Conservation (phyloP, 2,888 invertebrate genomes). For the Lithophane socia region DNA sequence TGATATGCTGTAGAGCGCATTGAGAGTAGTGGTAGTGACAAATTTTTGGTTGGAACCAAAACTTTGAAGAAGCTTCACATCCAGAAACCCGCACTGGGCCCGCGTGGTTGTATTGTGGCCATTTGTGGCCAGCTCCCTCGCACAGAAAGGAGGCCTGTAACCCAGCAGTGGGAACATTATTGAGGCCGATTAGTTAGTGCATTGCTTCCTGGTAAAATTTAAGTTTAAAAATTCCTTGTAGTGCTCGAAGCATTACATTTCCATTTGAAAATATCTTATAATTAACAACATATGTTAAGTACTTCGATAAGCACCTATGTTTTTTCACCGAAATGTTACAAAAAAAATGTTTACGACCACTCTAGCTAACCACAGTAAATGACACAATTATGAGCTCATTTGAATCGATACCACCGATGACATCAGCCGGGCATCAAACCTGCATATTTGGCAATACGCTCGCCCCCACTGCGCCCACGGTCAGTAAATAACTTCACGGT, state of each 20-base stretch:
- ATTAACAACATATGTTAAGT: background rate
- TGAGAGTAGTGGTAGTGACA: background rate
- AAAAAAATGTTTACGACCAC: conserved; percentile 1
- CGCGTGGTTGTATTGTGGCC: background rate
- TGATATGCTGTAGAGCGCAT: background rate
- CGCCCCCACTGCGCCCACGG: conserved; percentile 68
- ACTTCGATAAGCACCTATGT: background rate
- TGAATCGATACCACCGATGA: conserved; percentile 67
- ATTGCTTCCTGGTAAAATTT: background rate
- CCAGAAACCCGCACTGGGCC: background rate
- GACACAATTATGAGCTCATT: conserved; percentile 66
- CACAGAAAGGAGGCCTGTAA: too few relatives aligned
- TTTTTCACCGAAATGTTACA: background rate
- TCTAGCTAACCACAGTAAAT: conserved; percentile 30
- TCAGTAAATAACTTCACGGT: conserved; percentile 62
- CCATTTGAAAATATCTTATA: background rate
- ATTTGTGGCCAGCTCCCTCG: too few relatives aligned
- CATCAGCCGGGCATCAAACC: conserved; percentile 74
- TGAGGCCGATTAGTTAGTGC: background rate
- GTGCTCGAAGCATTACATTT: background rate
- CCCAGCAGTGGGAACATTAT: background rate
- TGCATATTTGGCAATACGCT: conserved; percentile 71
- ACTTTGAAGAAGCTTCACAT: background rate
- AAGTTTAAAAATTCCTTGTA: background rate
- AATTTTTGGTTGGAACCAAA: background rate